Base-by-base conservation (phyloP, 2,113 vertebrate species). In the Paraplagusia blochii region DNA sequence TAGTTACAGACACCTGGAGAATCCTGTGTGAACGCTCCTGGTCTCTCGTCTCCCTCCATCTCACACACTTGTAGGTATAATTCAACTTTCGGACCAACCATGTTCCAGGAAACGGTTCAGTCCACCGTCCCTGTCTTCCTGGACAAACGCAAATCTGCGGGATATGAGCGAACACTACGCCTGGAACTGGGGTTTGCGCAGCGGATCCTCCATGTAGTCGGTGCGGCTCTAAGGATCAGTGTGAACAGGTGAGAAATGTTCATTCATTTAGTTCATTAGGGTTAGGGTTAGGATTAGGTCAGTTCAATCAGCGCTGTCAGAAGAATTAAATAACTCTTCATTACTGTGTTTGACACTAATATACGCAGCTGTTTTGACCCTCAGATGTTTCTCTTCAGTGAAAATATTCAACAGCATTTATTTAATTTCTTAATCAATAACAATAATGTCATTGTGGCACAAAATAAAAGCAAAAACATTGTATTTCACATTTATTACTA, bases 191-290 rank as follows among this genome's bases (percentile, higher is more conserved):
- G 39, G 6, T 19, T 2, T 0, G 1, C 47, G 0, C 47, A 38
- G 8, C n/a, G 6, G 2, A 8, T 52, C 10, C 5, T 88, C 7
- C 55, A 70, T 39, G 76, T 89, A 2, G 7, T 76, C 3, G 87
- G 88, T 5, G 77, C 83, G 1, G 13, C 58, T 34, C 16, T 89
- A 43, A 79, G 79, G 48, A 65, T 60, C 6, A 71, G 74, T 61
- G 43, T 89, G 35, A 22, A 36, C 81, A 86, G 82, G 85, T 88
- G 22, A 15, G n/a, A n/a, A n/a, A n/a, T n/a, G n/a, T n/a, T n/a
- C n/a, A n/a, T n/a, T n/a, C n/a, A n/a, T n/a, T n/a, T n/a, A n/a
- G n/a, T n/a, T n/a, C n/a, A n/a, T n/a, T n/a, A n/a, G n/a, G n/a
- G n/a, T n/a, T n/a, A n/a, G n/a, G n/a, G n/a, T n/a, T n/a, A n/a